Evolutionary conservation across 2,888 invertebrate species (phyloP).

Genomic region (Lycia hirtaria): DNA sequence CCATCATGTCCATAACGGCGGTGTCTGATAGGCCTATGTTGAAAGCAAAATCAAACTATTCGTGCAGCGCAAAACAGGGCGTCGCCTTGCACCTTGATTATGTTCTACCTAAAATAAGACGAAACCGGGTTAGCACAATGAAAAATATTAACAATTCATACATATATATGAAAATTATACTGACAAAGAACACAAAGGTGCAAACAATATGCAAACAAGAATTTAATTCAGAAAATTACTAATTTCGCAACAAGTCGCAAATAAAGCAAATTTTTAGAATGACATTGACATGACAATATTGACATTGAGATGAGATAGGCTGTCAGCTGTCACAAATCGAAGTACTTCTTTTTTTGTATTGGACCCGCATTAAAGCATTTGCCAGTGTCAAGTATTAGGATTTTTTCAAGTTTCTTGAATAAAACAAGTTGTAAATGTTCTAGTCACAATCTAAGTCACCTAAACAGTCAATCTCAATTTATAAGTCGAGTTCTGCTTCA

Average conservation of each 20-base stretch:
- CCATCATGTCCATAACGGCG: constrained; percentile 96
- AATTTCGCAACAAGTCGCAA: constrained; percentile 17
- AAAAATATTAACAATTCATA: not conserved
- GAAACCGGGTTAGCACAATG: not conserved
- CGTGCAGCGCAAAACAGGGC: constrained; percentile 70
- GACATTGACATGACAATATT: not conserved
- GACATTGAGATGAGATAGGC: not conserved
- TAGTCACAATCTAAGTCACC: too few species aligned
- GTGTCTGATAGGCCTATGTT: constrained; percentile 96
- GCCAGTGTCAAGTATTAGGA: too few species aligned
- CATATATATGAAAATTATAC: not conserved
- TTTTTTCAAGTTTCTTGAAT: too few species aligned
- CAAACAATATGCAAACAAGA: not conserved
- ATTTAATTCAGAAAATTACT: not conserved
- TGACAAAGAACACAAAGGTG: constrained; percentile 16
- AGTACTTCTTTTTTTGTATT: too few species aligned
- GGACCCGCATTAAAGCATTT: too few species aligned
- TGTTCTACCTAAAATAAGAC: constrained; percentile 46
- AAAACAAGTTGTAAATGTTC: too few species aligned
- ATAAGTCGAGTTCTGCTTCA: too few species aligned
- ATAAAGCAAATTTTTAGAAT: not conserved
- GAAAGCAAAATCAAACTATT: constrained; percentile 75
- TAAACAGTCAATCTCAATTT: too few species aligned
- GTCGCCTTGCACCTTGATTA: constrained; percentile 64
- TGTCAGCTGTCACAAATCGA: not conserved